Conservation (phyloP, 2,888 invertebrate genomes). For the Notodonta ziczac region DNA sequence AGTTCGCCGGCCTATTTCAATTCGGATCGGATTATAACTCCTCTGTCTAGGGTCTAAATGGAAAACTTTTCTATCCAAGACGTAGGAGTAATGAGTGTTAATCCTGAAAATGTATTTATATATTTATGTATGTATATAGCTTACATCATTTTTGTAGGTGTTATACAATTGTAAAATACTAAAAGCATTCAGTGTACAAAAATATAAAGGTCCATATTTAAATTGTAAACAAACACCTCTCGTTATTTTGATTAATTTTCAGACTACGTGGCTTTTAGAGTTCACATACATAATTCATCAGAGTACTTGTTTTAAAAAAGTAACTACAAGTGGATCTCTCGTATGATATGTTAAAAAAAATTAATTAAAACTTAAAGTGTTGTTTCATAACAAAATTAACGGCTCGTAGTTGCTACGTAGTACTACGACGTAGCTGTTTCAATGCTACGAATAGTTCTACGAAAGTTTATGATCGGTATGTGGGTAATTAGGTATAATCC, state of each 20-base stretch:
- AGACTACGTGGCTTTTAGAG: no score
- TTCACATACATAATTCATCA: no score
- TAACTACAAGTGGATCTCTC: no score
- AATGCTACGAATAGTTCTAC: neutral
- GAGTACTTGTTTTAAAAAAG: no score
- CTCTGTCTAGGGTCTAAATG: neutral
- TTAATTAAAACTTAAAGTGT: neutral
- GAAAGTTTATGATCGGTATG: neutral
- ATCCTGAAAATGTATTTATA: neutral
- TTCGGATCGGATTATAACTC: neutral
- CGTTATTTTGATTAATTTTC: no score
- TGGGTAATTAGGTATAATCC: no score
- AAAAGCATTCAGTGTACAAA: no score
- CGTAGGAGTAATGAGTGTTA: neutral
- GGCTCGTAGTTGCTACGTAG: neutral
- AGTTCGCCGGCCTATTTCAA: neutral
- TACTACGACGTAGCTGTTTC: neutral
- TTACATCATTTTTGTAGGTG: no score
- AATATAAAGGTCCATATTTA: no score
- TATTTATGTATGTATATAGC: no score
- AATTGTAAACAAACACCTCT: no score
- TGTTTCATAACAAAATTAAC: conserved; percentile 2
- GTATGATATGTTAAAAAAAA: neutral
- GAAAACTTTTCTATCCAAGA: neutral
- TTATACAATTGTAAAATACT: no score